These are phyloP conservation scores for Chalcosyrphus nemorum DNA, from an alignment of 2,888 invertebrate species.

Conservation along the genomic window DNA sequence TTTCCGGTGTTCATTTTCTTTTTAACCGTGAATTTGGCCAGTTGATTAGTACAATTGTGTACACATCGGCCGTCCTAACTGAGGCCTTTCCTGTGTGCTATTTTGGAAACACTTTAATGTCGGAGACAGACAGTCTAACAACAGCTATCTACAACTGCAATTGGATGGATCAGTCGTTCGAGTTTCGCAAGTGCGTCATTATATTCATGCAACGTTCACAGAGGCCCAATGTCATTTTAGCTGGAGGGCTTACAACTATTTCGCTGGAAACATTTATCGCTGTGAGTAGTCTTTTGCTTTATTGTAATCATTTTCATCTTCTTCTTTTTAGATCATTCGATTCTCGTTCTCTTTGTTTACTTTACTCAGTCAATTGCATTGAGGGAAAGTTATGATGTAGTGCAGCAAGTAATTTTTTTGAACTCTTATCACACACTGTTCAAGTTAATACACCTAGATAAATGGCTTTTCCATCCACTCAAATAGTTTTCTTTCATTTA, in stretches of 20 bases:
- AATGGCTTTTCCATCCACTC: too few relatives aligned
- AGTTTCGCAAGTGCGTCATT: conserved; percentile 28
- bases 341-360: conserved; percentile 54
- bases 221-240: background rate
- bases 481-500: too few relatives aligned
- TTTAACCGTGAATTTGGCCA: background rate
- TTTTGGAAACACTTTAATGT: conserved; percentile 19
- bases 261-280: conserved; percentile 33
- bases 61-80: background rate
- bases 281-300: too few relatives aligned
- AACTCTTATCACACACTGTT: too few relatives aligned
- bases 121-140: conserved; percentile 18
- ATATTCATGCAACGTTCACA: conserved; percentile 57
- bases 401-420: too few relatives aligned
- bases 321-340: conserved; percentile 14
- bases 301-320: background rate
- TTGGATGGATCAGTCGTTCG: conserved; percentile 33
- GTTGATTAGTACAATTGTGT: conserved; percentile 7
- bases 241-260: conserved; percentile 29
- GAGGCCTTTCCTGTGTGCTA: conserved; percentile 48
- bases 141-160: conserved; percentile 33
- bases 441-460: too few relatives aligned
- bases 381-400: too few relatives aligned
- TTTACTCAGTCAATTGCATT: background rate
- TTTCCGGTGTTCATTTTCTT: conserved; percentile 23